Conservation (phyloP, 2,888 invertebrate genomes). For the Hypsopygia costalis region DNA sequence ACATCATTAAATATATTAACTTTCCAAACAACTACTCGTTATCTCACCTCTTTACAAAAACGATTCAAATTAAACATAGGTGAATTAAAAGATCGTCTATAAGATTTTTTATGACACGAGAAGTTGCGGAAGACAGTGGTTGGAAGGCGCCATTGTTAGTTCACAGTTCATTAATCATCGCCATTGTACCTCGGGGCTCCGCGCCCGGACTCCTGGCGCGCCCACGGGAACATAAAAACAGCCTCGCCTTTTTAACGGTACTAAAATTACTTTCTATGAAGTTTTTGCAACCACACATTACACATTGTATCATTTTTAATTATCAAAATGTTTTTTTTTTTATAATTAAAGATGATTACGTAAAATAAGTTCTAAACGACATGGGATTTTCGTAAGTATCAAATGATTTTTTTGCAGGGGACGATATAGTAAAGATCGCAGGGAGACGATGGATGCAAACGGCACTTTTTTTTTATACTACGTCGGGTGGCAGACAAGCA, state of each 20-base stretch:
- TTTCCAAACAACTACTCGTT: no score
- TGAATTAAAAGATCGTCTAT: background rate
- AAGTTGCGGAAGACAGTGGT: conserved; percentile 35
- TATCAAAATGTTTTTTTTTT: no score
- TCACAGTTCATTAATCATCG: conserved; percentile 72
- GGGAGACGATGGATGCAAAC: no score
- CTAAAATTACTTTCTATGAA: background rate
- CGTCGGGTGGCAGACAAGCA: no score
- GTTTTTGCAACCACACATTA: background rate
- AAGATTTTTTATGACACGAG: conserved; percentile 11
- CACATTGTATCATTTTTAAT: no score
- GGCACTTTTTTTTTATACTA: no score
- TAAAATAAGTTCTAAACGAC: no score
- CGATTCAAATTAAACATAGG: background rate
- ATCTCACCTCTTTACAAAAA: background rate
- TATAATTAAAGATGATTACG: no score
- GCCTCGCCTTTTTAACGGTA: conserved; percentile 15
- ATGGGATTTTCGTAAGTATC: no score
- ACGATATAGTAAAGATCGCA: no score
- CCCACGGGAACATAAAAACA: conserved; percentile 32
- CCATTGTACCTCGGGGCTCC: conserved; percentile 56
- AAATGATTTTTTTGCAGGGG: no score
- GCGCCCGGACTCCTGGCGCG: conserved; percentile 40
- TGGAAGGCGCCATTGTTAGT: conserved; percentile 57
- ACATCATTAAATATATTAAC: no score